Conservation (phyloP, 2,797 vertebrate genomes). For the Tinamus major region DNA sequence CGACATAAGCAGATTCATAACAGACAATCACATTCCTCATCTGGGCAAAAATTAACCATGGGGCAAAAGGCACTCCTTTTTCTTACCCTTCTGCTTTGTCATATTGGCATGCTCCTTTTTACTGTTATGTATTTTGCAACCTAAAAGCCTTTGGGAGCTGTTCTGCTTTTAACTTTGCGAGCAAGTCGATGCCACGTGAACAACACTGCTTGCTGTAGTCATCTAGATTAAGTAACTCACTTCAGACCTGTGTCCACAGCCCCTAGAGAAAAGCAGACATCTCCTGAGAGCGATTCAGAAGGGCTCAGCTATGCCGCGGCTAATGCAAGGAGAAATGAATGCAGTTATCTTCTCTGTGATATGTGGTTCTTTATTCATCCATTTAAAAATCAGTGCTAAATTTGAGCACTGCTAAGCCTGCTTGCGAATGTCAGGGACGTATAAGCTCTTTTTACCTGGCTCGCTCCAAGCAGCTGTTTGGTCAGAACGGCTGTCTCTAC, state of each 20-base stretch:
- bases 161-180: background rate
- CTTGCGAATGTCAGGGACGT: background rate
- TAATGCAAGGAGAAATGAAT: background rate
- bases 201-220: background rate
- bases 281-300: background rate
- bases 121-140: background rate
- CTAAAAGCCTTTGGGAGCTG: background rate
- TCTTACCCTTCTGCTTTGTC: background rate
- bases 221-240: background rate
- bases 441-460: background rate
- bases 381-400: conserved; percentile 24
- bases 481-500: conserved; percentile 2
- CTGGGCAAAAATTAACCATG: background rate
- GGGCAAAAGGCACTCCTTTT: background rate
- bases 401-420: background rate
- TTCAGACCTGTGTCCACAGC: background rate
- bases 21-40: background rate
- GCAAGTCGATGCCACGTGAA: background rate
- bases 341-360: background rate
- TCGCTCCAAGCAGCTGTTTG: conserved; percentile 15
- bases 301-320: background rate
- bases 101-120: background rate
- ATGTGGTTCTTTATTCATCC: conserved; percentile 7
- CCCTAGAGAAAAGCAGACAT: background rate
- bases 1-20: background rate